Base-by-base conservation (phyloP, 2,888 invertebrate genomes). In the Xestia ashworthii region DNA sequence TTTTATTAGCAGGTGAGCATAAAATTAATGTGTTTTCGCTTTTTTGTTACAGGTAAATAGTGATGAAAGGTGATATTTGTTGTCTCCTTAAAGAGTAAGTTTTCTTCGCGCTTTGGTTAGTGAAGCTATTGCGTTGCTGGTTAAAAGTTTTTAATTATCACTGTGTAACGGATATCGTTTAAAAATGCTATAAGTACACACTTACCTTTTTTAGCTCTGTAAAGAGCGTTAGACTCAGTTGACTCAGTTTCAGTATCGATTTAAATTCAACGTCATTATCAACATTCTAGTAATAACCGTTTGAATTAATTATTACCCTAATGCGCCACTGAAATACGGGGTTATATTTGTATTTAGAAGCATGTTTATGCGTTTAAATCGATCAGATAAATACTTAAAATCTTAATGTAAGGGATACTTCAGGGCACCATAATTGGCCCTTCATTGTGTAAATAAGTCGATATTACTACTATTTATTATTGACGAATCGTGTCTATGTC, bases 41-140 rank as follows among this genome's bases (percentile, higher is more conserved):
- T 74, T 83, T 82, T 84, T 85, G 85, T 83, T 85, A 3, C 86
- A 84, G 83, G 83, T 84, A 84, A 83, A 85, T 71, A 70, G 48
- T 67, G n/a, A 46, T 69, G 68, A 55, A 64, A 50, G 69, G 55
- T 66, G 66, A 74, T 58, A 66, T 69, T 75, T 75, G 53, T 65
- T 71, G 58, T 68, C 70, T n/a, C 14, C 25, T 55, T 74, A 16
- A 50, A 22, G 32, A 9, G 19, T 67, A 48, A 44, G 16, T 65
- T 80, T 71, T 74, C 22, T 41, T 22, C 14, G 22, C 25, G 50
- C 32, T 50, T 53, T 25, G 71, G 82, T 81, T 60, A 82, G 82
- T 71, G 53, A 32, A 12, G 14, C 3, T 69, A 44, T 50, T 55
- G 1, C 2, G 12, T 48, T 32, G 38, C 12, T n/a, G 62, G 11